Evolutionary conservation across 2,113 vertebrate species (phyloP).

Genomic region (Asarcornis scutulata): DNA sequence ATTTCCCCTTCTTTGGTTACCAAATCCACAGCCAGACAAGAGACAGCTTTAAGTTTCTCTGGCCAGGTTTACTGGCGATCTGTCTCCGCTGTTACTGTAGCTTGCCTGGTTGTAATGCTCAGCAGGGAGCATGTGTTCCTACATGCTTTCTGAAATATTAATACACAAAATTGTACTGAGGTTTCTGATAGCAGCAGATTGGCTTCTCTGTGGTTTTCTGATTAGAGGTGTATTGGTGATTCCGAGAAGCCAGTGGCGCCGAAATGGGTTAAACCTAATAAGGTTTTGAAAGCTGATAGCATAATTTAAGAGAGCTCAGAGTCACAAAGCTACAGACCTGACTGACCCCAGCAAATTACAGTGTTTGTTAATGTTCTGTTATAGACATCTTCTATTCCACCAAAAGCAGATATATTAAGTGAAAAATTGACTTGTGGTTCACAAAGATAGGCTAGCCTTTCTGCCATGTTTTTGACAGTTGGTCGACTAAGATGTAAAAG

Average conservation of each 20-base stretch:
- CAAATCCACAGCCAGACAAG: conserved; percentile 65
- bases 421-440: conserved; percentile 78
- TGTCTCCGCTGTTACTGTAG: conserved; percentile 59
- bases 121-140: conserved; percentile 79
- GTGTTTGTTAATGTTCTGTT: conserved; percentile 79
- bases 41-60: conserved; percentile 40
- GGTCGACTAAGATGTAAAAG: conserved; percentile 24
- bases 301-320: conserved; percentile 78
- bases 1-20: conserved; percentile 67
- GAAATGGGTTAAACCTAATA: conserved; percentile 88
- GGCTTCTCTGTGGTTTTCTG: conserved; percentile 86
- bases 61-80: conserved; percentile 39
- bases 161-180: conserved; percentile 86
- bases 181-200: conserved; percentile 85
- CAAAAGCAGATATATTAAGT: conserved; percentile 80
- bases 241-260: conserved; percentile 89
- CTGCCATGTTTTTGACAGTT: conserved; percentile 57
- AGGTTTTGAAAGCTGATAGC: conserved; percentile 90
- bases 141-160: conserved; percentile 90
- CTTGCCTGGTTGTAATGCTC: conserved; percentile 78
- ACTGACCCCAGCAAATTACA: conserved; percentile 77
- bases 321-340: conserved; percentile 73
- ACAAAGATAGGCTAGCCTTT: conserved; percentile 51
- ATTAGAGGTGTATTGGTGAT: conserved; percentile 81
- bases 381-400: conserved; percentile 75